Conservation (phyloP, 2,888 invertebrate species). For the Pardosa pseudoannulata region DNA sequence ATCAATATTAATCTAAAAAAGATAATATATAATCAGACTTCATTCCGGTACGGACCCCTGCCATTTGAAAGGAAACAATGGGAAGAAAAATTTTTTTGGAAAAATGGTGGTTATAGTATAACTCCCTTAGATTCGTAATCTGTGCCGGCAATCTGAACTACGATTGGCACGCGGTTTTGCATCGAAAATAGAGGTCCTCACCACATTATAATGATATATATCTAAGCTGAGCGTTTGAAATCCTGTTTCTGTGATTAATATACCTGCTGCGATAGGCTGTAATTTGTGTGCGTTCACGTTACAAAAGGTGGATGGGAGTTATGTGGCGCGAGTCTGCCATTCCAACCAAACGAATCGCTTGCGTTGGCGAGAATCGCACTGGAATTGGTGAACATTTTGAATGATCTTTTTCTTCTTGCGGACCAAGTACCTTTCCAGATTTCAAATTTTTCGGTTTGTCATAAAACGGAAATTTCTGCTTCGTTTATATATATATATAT, state of each 20-base stretch:
- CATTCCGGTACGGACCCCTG: too few species aligned
- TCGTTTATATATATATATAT: too few species aligned
- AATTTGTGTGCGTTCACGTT: conserved; percentile 54
- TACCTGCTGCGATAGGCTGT: conserved; percentile 39
- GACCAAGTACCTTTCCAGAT: too few species aligned
- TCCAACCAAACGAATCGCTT: not conserved
- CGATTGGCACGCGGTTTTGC: conserved; percentile 15
- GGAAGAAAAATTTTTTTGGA: not conserved
- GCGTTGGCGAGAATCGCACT: not conserved
- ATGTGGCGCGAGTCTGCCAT: conserved; percentile 16
- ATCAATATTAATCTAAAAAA: too few species aligned
- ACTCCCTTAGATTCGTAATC: not conserved
- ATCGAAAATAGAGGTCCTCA: conserved; percentile 42
- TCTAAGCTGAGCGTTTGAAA: conserved; percentile 19
- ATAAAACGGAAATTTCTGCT: too few species aligned
- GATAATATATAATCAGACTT: too few species aligned
- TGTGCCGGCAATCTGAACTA: not conserved
- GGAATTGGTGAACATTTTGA: too few species aligned
- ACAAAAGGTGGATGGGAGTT: conserved; percentile 38
- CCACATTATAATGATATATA: conserved; percentile 19
- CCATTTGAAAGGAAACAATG: not conserved
- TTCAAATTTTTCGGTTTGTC: too few species aligned
- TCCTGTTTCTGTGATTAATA: conserved; percentile 60
- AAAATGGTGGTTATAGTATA: not conserved
- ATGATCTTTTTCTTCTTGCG: too few species aligned